phyloP scores from a whole-genome alignment of 2,888 invertebrate species.

The Drepana falcataria region DNA sequence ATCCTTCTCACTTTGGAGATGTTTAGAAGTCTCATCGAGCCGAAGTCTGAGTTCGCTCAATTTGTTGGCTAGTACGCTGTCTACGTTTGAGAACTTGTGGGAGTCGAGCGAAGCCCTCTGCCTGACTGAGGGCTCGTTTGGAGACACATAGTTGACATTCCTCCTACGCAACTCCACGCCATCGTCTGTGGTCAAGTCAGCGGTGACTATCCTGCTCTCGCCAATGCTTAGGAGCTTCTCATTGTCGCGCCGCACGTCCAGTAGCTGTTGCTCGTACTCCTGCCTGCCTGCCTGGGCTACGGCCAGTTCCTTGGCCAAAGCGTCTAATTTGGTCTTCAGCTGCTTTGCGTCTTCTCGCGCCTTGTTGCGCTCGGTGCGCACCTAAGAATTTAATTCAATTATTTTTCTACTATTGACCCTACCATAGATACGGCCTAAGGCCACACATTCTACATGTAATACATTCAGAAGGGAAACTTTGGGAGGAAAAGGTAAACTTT shows the following conservation, averaged over 20 bases:
- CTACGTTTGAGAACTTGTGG: slow-evolving; percentile 67
- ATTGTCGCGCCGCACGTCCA: slow-evolving; percentile 87
- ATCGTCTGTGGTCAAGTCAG: slow-evolving; percentile 58
- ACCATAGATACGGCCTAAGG: too few species aligned
- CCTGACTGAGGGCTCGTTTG: slow-evolving; percentile 48
- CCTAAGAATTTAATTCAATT: not conserved
- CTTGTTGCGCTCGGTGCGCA: slow-evolving; percentile 93
- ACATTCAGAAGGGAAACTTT: too few species aligned
- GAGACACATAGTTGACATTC: slow-evolving; percentile 48
- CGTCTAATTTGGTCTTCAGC: slow-evolving; percentile 88
- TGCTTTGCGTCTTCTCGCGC: slow-evolving; percentile 94
- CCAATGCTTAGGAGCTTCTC: slow-evolving; percentile 83
- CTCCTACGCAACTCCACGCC: slow-evolving; percentile 64
- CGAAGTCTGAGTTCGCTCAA: slow-evolving; percentile 55
- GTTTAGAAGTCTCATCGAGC: slow-evolving; percentile 61
- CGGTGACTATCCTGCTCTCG: slow-evolving; percentile 62
- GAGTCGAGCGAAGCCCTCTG: slow-evolving; percentile 69
- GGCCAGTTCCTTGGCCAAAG: slow-evolving; percentile 85
- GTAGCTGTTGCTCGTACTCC: slow-evolving; percentile 87
- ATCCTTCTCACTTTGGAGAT: slow-evolving; percentile 62
- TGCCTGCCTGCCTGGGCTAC: slow-evolving; percentile 87
- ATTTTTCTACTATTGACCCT: not conserved
- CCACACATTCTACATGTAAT: too few species aligned
- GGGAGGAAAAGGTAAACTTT: too few species aligned
- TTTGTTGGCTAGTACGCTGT: slow-evolving; percentile 63